Base-by-base conservation (phyloP, 2,888 invertebrate genomes). In the Drosophila tanythrix region DNA sequence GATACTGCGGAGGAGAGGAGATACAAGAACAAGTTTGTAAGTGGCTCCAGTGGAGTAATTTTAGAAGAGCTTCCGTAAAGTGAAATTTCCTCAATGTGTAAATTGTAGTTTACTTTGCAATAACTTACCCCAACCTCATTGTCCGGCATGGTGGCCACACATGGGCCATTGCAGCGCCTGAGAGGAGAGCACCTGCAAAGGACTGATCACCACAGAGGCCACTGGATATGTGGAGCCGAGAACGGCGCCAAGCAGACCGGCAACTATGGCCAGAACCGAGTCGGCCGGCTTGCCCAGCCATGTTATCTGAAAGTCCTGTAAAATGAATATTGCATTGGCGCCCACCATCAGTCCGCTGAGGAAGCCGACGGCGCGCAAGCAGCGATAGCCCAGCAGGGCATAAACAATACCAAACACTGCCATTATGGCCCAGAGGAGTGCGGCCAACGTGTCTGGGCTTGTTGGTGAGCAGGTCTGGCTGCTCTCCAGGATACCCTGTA, bases 301-400 rank as follows among this genome's bases (percentile, higher is more conserved):
- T 18, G 96, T 96, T 93, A 97, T 95, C 73, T 97, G 94, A 85
- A 96, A 95, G 90, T 97, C 96, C 93, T 97, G 97, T 58, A 96
- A 94, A 92, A 97, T 97, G 89, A 97, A 97, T 50, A 97, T 96
- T 76, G 97, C 95, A 74, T 96, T 95, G 58, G 97, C 95, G 21
- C 96, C 97, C 92, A 97, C 97, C 72, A 97, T 96, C 92, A 97
- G 96, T 38, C 98, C 98, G 56, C 97, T 97, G 59, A 97, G 94
- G 93, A 98, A 98, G 95, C 97, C 97, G 72, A 96, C 96, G 18
- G 97, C 97, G 93, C 97, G 97, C 93, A 97, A 96, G 93, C 97
- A 97, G 75, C 97, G 95, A 93, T 98, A 98, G 64, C 98, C 97
- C 92, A 97, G 96, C 79, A 97, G 94, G 75, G 96, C 96, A 92